A percentile compares a stretch with the other conserved stretches of the same genome.
phyloP scores from a whole-genome alignment of 2,888 invertebrate species.

The Phengaris alcon region DNA sequence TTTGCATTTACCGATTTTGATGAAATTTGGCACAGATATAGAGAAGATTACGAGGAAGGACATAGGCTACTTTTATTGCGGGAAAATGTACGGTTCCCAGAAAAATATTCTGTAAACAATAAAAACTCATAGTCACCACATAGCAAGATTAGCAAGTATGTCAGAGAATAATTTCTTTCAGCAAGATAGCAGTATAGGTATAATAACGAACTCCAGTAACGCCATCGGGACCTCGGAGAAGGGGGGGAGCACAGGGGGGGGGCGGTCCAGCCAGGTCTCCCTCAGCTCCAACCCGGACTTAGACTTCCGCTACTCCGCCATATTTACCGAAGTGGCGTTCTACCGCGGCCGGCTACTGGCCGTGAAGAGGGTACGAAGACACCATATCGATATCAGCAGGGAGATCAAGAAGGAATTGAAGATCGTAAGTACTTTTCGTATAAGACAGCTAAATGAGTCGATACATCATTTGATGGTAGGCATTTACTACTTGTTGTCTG shows the following conservation, averaged over 20 bases:
- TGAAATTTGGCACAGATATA: too few relatives aligned
- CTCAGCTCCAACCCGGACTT: constrained; percentile 94
- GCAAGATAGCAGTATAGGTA: constrained; percentile 82
- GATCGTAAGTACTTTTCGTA: constrained; percentile 79
- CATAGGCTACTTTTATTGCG: too few relatives aligned
- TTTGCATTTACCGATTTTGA: too few relatives aligned
- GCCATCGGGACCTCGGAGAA: constrained; percentile 77
- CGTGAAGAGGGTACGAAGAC: constrained; percentile 90
- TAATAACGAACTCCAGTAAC: constrained; percentile 90
- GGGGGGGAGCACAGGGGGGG: constrained; percentile 58
- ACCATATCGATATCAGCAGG: constrained; percentile 91
- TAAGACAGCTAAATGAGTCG: too few relatives aligned
- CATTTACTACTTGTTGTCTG: too few relatives aligned
- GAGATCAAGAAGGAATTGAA: constrained; percentile 96
- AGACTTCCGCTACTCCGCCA: constrained; percentile 93
- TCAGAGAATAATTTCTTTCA: constrained; percentile 77
- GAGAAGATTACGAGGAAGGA: too few relatives aligned
- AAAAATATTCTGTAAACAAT: too few relatives aligned
- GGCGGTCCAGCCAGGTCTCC: constrained; percentile 93
- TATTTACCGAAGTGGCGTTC: constrained; percentile 93
- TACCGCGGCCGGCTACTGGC: constrained; percentile 93
- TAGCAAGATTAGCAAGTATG: constrained; percentile 64
- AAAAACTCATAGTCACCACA: background rate
- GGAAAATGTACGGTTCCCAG: too few relatives aligned
- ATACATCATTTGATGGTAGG: too few relatives aligned